A percentile compares a stretch with the other conserved stretches of the same genome.
These are phyloP conservation scores for Euura saliciscinereae DNA, from an alignment of 1,140 invertebrate genomes.

Conservation along the genomic window DNA sequence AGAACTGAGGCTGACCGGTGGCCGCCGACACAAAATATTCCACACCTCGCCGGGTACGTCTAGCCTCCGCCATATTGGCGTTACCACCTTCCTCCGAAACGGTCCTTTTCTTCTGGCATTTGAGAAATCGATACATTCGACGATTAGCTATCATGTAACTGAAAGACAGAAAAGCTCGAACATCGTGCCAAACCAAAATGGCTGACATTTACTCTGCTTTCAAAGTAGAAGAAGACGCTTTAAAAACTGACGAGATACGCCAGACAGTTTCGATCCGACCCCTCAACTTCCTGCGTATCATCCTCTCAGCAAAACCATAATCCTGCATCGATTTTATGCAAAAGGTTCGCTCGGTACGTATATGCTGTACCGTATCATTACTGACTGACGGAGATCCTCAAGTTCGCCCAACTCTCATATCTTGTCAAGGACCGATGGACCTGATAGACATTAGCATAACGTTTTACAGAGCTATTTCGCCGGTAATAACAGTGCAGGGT, in stretches of 20 bases:
- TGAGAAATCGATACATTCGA: too few species aligned
- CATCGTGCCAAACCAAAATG: too few species aligned
- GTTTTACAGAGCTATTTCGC: slow-evolving; percentile 21
- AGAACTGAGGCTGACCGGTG: slow-evolving; percentile 42
- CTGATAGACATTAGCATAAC: slow-evolving; percentile 22
- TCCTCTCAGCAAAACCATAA: slow-evolving; percentile 19
- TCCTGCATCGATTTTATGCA: slow-evolving; percentile 31
- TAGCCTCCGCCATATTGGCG: not conserved
- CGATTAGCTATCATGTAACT: too few species aligned
- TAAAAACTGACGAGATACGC: not conserved
- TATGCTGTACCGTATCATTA: slow-evolving; percentile 32
- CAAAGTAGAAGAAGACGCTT: not conserved
- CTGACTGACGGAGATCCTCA: not conserved
- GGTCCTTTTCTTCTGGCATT: not conserved
- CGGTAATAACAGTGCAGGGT: slow-evolving; percentile 18
- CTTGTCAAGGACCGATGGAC: slow-evolving; percentile 13
- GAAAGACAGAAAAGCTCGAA: too few species aligned
- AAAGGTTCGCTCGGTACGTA: slow-evolving; percentile 22
- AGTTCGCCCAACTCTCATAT: slow-evolving; percentile 11
- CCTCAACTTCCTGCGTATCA: slow-evolving; percentile 1
- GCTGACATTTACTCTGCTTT: too few species aligned
- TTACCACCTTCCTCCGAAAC: not conserved
- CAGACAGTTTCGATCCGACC: slow-evolving; percentile 9
- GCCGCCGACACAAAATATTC: slow-evolving; percentile 43
- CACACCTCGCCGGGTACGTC: slow-evolving; percentile 23